These are phyloP conservation scores for Abscondita cerata DNA, from an alignment of 2,888 invertebrate species.

Conservation along the genomic window DNA sequence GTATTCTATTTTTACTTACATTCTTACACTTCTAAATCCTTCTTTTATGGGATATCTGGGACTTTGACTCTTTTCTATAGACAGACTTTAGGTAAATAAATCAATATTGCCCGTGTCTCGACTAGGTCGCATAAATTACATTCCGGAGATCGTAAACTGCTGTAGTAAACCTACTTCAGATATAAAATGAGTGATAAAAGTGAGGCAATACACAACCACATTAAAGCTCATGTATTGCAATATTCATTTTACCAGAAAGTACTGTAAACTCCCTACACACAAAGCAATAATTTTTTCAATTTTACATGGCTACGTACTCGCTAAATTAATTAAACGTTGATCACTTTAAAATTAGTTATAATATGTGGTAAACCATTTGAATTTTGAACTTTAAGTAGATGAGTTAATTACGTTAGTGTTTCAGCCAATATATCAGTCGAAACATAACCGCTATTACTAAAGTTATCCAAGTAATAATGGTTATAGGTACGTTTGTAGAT, in stretches of 20 bases:
- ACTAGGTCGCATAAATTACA: slow-evolving; percentile 25
- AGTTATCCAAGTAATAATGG: slow-evolving; percentile 29
- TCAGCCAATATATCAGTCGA: slow-evolving; percentile 19
- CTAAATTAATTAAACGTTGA: too few relatives aligned
- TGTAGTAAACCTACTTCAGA: slow-evolving; percentile 20
- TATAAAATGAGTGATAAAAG: slow-evolving; percentile 25
- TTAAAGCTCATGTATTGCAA: slow-evolving; percentile 19
- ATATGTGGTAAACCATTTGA: not conserved
- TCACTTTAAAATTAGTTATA: not conserved
- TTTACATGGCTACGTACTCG: too few relatives aligned
- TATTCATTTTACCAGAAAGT: slow-evolving; percentile 12
- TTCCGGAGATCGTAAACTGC: slow-evolving; percentile 20
- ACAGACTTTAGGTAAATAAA: slow-evolving; percentile 19
- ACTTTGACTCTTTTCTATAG: not conserved
- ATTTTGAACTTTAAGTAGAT: slow-evolving; percentile 16
- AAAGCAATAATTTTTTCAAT: too few relatives aligned
- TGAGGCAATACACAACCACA: slow-evolving; percentile 17
- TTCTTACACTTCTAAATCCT: too few relatives aligned
- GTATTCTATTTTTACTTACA: too few relatives aligned
- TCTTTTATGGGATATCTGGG: not conserved
- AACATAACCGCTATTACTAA: slow-evolving; percentile 24
- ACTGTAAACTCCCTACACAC: not conserved
- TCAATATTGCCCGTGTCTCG: slow-evolving; percentile 18
- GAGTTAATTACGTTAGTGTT: slow-evolving; percentile 24
- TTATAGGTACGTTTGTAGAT: slow-evolving; percentile 29